These are phyloP conservation scores for Pungitius pungitius DNA, from an alignment of 2,113 vertebrate genomes.

Conservation along the genomic window DNA sequence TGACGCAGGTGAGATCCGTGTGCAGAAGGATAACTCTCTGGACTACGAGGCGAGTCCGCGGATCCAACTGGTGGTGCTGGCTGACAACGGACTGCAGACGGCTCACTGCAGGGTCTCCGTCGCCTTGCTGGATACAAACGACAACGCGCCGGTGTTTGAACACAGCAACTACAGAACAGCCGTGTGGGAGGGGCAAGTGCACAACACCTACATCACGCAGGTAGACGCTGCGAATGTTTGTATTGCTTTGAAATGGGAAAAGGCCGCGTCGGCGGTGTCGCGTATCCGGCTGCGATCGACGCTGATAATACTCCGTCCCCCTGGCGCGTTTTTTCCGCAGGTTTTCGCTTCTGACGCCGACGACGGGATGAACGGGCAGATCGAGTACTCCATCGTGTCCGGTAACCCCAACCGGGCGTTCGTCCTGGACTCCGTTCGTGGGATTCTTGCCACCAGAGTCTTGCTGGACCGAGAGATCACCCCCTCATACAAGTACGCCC, in stretches of 20 bases:
- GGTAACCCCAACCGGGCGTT: conserved; percentile 87
- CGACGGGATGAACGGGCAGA: conserved; percentile 84
- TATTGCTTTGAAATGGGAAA: not conserved
- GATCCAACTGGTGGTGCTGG: conserved; percentile 84
- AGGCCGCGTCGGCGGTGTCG: not conserved
- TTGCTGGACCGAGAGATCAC: conserved; percentile 86
- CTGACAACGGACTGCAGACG: conserved; percentile 78
- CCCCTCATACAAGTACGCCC: conserved; percentile 87
- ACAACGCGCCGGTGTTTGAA: conserved; percentile 87
- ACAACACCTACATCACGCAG: conserved; percentile 85
- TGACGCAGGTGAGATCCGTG: conserved; percentile 83
- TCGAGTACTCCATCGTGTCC: conserved; percentile 87
- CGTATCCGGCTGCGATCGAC: not conserved
- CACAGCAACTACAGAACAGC: conserved; percentile 81
- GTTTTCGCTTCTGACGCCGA: conserved; percentile 89
- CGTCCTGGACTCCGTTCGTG: conserved; percentile 83
- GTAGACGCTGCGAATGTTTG: conserved; percentile 62
- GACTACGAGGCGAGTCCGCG: conserved; percentile 85
- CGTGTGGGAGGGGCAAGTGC: conserved; percentile 85
- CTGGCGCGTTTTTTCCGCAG: conserved; percentile 76
- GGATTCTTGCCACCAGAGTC: conserved; percentile 82
- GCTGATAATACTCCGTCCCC: not conserved
- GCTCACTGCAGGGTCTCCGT: conserved; percentile 83
- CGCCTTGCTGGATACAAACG: conserved; percentile 86
- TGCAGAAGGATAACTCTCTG: conserved; percentile 84